A percentile compares a stretch with the other conserved stretches of the same genome.
Evolutionary conservation across 2,113 vertebrate species (phyloP).

Genomic region (Verasper variegatus): DNA sequence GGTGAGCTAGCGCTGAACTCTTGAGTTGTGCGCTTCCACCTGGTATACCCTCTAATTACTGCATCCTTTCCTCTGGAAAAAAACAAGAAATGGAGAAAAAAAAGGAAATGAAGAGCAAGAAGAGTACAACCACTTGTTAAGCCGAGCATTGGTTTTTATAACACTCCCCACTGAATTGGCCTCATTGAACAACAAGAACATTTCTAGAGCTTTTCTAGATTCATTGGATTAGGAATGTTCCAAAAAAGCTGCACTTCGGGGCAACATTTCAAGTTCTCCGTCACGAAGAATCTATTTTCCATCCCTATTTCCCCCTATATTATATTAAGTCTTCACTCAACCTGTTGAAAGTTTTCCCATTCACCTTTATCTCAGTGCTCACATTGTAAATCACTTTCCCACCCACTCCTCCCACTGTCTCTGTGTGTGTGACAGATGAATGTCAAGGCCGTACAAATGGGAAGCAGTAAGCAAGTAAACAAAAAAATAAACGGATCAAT

Average conservation of each 20-base stretch:
- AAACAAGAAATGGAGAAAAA: conserved; percentile 41
- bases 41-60: conserved; percentile 80
- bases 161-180: conserved; percentile 54
- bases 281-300: no score
- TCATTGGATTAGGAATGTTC: conserved; percentile 33
- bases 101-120: conserved; percentile 62
- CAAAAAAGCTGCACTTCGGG: background rate
- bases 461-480: conserved; percentile 69
- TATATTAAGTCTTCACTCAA: conserved; percentile 37
- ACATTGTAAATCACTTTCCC: conserved; percentile 32
- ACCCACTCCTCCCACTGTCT: conserved; percentile 39
- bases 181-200: conserved; percentile 34
- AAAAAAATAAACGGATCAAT: conserved; percentile 75
- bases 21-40: conserved; percentile 80
- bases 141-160: conserved; percentile 64
- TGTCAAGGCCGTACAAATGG: conserved; percentile 63
- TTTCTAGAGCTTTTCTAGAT: conserved; percentile 36
- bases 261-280: no score
- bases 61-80: conserved; percentile 69
- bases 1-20: conserved; percentile 72
- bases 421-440: conserved; percentile 64
- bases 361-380: conserved; percentile 31
- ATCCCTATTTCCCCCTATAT: background rate
- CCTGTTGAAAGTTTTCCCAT: conserved; percentile 43
- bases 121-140: conserved; percentile 77